A percentile compares a stretch with the other conserved stretches of the same genome.
phyloP scores from a whole-genome alignment of 92 coral and sea anemone species.

The Ricordea florida region DNA sequence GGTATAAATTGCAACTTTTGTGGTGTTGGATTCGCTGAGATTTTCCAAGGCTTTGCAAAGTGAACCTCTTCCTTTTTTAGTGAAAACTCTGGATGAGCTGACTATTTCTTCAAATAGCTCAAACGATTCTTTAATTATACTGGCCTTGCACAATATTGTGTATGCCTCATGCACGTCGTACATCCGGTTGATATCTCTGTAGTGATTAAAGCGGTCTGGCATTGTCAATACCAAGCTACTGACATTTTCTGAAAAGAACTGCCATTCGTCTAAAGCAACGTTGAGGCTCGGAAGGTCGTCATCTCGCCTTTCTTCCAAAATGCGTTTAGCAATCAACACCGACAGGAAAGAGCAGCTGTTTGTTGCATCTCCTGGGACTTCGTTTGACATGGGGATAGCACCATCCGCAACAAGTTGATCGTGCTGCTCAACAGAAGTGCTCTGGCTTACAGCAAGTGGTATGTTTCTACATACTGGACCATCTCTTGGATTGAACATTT shows the following conservation, averaged over 20 bases:
- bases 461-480: no score
- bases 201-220: slow-evolving; percentile 21
- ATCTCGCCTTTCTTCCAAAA: no score
- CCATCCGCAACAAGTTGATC: slow-evolving; percentile 18
- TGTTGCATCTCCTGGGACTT: slow-evolving; percentile 39
- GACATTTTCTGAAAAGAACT: background rate
- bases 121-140: slow-evolving; percentile 1
- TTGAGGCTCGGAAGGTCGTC: background rate
- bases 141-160: no score
- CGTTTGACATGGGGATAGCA: background rate
- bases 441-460: no score
- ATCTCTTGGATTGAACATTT: background rate
- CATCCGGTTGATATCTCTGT: no score
- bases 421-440: slow-evolving; percentile 14
- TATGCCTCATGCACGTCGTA: no score
- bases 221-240: background rate
- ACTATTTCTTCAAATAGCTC: slow-evolving; percentile 38
- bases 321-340: slow-evolving; percentile 13
- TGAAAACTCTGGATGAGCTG: slow-evolving; percentile 18
- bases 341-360: slow-evolving; percentile 47
- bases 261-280: slow-evolving; percentile 28
- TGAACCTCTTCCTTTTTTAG: slow-evolving; percentile 24
- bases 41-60: slow-evolving; percentile 20
- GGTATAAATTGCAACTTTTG: slow-evolving; percentile 43
- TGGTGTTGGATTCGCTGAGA: background rate